phyloP scores from a whole-genome alignment of 2,888 invertebrate genomes.

The Deilephila porcellus region DNA sequence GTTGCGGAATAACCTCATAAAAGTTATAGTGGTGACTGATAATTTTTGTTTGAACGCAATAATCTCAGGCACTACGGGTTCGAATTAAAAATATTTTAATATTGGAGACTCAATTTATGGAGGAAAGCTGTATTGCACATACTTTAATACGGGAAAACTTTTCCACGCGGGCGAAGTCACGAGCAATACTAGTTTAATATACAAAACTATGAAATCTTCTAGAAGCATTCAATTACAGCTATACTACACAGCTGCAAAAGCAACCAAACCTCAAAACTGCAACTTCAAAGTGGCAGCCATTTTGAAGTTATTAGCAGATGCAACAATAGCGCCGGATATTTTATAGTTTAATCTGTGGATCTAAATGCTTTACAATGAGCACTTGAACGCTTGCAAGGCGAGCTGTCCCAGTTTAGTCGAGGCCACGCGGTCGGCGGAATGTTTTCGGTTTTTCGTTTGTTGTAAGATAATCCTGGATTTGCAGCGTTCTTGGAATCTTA shows the following conservation, averaged over 20 bases:
- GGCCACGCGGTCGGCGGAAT: not conserved
- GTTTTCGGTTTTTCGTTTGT: not conserved
- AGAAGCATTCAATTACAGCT: too few relatives aligned
- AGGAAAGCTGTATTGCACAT: too few relatives aligned
- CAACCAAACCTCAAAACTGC: not conserved
- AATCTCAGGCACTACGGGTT: too few relatives aligned
- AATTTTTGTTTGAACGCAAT: too few relatives aligned
- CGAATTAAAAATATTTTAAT: too few relatives aligned
- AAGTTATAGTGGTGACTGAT: not conserved
- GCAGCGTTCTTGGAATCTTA: not conserved
- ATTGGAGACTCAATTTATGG: too few relatives aligned
- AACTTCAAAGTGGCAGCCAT: slow-evolving; percentile 1
- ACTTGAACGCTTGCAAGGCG: slow-evolving; percentile 16
- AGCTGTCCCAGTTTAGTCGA: not conserved
- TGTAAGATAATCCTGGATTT: not conserved
- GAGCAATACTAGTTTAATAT: too few relatives aligned
- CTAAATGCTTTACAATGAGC: slow-evolving; percentile 18
- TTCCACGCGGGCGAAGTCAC: too few relatives aligned
- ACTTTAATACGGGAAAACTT: too few relatives aligned
- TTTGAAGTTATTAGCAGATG: not conserved
- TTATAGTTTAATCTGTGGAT: slow-evolving; percentile 5
- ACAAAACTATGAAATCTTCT: too few relatives aligned
- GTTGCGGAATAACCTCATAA: slow-evolving; percentile 6
- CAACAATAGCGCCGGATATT: not conserved
- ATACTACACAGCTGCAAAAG: too few relatives aligned